A percentile compares a stretch with the other conserved stretches of the same genome.
phyloP scores from a whole-genome alignment of 2,797 vertebrate genomes.

The Myioborus melanocephalus region DNA sequence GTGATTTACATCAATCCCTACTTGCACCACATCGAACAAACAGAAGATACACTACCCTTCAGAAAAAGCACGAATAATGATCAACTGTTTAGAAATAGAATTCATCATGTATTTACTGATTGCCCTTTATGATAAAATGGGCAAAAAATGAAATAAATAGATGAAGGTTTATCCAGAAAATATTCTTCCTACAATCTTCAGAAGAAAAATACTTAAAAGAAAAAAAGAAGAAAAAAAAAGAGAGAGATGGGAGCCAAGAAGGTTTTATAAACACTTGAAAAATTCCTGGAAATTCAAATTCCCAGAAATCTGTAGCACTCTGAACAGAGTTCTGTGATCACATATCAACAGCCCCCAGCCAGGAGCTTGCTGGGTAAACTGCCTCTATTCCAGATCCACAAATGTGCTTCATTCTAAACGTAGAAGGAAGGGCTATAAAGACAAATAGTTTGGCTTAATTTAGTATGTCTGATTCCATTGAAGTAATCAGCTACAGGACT shows the following conservation, averaged over 20 bases:
- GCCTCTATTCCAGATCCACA: background rate
- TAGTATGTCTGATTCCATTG: background rate
- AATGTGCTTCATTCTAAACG: background rate
- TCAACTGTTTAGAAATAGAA: background rate
- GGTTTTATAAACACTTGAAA: background rate
- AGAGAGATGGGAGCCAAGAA: background rate
- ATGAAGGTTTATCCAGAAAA: accelerated
- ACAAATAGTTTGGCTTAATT: background rate
- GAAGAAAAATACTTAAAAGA: background rate
- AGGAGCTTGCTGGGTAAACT: background rate
- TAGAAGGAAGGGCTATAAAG: background rate
- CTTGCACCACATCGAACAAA: slow-evolving; percentile 29
- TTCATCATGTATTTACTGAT: background rate
- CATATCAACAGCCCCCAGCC: background rate
- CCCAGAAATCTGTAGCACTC: background rate
- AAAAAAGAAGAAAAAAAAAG: background rate
- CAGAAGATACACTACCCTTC: background rate
- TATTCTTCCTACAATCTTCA: background rate
- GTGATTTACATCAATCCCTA: slow-evolving; percentile 14
- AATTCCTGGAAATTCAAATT: background rate
- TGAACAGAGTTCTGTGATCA: background rate
- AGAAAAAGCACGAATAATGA: slow-evolving; percentile 13
- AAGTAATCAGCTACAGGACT: background rate
- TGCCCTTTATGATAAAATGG: background rate
- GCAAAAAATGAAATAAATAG: background rate